Evolutionary conservation across 2,113 vertebrate genomes (phyloP).

Genomic region (Irena cyanogastra): DNA sequence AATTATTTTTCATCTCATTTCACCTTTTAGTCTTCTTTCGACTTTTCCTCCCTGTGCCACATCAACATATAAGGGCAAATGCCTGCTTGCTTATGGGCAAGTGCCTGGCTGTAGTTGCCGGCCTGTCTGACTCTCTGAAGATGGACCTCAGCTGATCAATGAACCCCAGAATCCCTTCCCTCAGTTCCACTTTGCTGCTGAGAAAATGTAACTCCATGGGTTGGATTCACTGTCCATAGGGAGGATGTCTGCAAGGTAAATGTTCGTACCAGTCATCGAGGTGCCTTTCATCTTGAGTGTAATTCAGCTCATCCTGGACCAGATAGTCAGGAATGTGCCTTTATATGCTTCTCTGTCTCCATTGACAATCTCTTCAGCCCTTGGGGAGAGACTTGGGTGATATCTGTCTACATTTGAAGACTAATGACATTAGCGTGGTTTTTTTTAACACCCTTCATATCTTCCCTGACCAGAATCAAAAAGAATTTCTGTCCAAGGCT

Average conservation of each 20-base stretch:
- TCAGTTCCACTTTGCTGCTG: background rate
- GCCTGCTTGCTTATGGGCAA: background rate
- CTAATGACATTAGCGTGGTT: background rate
- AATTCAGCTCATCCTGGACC: background rate
- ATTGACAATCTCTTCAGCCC: background rate
- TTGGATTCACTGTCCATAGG: background rate
- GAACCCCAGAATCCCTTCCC: background rate
- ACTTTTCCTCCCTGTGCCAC: background rate
- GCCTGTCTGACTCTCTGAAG: background rate
- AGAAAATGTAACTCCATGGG: background rate
- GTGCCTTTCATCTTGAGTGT: background rate
- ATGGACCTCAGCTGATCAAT: background rate
- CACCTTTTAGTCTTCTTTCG: background rate
- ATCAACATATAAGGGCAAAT: background rate
- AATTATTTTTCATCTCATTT: background rate
- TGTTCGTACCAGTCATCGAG: background rate
- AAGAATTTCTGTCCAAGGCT: background rate
- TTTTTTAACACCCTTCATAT: background rate
- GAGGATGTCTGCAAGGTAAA: background rate
- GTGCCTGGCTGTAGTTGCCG: background rate
- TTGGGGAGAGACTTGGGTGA: background rate
- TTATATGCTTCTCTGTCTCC: background rate
- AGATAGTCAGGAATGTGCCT: background rate
- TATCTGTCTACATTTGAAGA: background rate
- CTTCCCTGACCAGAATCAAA: background rate